A percentile compares a stretch with the other conserved stretches of the same genome.
Evolutionary conservation across 64 coral and sea anemone genomes (phyloP).

Genomic region (Stylophora pistillata): DNA sequence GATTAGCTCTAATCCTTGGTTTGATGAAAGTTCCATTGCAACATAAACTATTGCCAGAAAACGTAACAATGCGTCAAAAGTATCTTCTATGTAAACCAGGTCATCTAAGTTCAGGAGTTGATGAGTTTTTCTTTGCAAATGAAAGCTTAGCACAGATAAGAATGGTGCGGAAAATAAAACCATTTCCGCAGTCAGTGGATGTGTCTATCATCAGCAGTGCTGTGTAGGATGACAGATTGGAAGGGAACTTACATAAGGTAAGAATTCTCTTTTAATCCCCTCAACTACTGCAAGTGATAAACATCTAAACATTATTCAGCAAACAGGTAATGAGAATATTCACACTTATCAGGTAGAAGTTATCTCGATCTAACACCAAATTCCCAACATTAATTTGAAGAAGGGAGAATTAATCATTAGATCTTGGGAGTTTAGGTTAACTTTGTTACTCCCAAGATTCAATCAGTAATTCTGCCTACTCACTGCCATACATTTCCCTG

Average conservation of each 20-base stretch:
- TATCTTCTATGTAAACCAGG: conserved; percentile 84
- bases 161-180: conserved; percentile 79
- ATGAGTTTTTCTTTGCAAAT: conserved; percentile 92
- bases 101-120: conserved; percentile 88
- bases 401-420: too few species aligned
- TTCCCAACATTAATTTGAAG: too few species aligned
- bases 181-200: conserved; percentile 70
- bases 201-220: conserved; percentile 76
- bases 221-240: conserved; percentile 67
- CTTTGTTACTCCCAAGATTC: too few species aligned
- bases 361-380: too few species aligned
- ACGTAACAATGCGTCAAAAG: conserved; percentile 74
- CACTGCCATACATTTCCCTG: too few species aligned
- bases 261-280: not conserved
- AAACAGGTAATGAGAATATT: too few species aligned
- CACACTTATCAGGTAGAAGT: too few species aligned
- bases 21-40: conserved; percentile 68
- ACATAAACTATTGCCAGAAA: conserved; percentile 40
- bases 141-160: conserved; percentile 91
- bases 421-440: too few species aligned
- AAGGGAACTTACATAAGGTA: conserved; percentile 67
- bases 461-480: too few species aligned
- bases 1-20: conserved; percentile 82
- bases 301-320: too few species aligned
- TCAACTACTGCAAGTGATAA: too few species aligned